Evolutionary conservation across 1,140 invertebrate species (phyloP), one percentile per base, ranked within the genome.

Genomic region (Nephila pilipes): DNA sequence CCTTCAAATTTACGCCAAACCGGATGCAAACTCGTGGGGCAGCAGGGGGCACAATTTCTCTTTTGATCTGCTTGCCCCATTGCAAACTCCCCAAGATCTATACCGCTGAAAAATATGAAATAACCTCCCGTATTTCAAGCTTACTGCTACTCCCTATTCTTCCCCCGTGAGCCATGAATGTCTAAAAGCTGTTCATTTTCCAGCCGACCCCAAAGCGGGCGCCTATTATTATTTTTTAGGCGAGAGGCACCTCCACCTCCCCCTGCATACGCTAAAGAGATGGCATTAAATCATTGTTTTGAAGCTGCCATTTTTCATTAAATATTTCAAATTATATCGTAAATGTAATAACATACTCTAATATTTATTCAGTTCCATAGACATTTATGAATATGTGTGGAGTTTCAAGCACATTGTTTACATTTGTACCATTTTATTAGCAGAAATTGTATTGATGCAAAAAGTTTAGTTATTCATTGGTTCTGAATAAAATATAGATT

Each of bases 171-270:
- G 3, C 22, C 36, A 14, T 87, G 85, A n/a, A 65, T 65, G 10
- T 14, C 1, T 69, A 32, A 60, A 87, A 63, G 60, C 85, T 87
- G 85, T 69, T 87, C 85, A 87, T 25, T 87, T 87, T 46, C 29
- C 58, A 38, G 60, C 18, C 60, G 55, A 22, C 29, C 83, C 29
- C 54, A 32, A 22, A 36, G 54, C 2, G 60, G 32, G 1, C 20
- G 18, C 25, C 57, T n/a, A n/a, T 65, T 87, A 60, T 63, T 65
- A 38, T 38, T 20, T 58, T 20, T 54, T 32, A 10, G 4, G 5
- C 3, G 1, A 36, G 18, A 46, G 22, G 12, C 32, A 18, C 20
- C 32, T 36, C 32, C 32, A 12, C 12, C 38, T 32, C 22, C n/a
- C 2, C 22, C 29, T 36, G 10, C 22, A 1, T 65, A 29, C 14